phyloP scores from a whole-genome alignment of 2,113 vertebrate species.

The Aegithalos caudatus region DNA sequence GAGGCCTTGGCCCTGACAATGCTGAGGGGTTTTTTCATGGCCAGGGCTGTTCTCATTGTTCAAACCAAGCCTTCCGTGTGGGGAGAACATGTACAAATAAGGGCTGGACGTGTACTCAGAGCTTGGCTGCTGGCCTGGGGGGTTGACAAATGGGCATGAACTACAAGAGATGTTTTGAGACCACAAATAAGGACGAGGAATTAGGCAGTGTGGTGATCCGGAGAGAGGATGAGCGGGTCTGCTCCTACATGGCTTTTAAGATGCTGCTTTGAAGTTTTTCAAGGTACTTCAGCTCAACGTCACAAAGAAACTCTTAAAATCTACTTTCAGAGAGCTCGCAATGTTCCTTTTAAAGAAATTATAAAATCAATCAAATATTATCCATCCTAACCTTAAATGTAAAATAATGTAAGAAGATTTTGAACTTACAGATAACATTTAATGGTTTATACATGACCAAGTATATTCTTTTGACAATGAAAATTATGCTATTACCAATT shows the following conservation, averaged over 20 bases:
- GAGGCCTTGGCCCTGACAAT: not conserved
- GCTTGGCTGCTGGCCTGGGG: not conserved
- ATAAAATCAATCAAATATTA: not conserved
- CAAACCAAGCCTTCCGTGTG: not conserved
- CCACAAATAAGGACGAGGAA: not conserved
- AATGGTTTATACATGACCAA: not conserved
- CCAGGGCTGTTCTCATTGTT: not conserved
- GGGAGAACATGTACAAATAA: not conserved
- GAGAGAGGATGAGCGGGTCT: fast-evolving
- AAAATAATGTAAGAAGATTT: not conserved
- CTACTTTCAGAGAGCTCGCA: not conserved
- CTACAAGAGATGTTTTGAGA: not conserved
- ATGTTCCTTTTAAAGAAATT: not conserved
- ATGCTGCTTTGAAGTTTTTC: not conserved
- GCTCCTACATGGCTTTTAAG: not conserved
- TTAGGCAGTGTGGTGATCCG: not conserved
- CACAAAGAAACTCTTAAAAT: not conserved
- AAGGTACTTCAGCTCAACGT: not conserved
- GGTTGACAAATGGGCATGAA: not conserved
- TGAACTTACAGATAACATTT: not conserved
- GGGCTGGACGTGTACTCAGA: not conserved
- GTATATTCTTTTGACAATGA: not conserved
- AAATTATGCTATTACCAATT: not conserved
- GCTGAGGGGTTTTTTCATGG: not conserved
- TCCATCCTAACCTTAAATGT: not conserved